A percentile compares a stretch with the other conserved stretches of the same genome.
Evolutionary conservation across 2,888 invertebrate genomes (phyloP).

Genomic region (Lasioglossum calceatum): DNA sequence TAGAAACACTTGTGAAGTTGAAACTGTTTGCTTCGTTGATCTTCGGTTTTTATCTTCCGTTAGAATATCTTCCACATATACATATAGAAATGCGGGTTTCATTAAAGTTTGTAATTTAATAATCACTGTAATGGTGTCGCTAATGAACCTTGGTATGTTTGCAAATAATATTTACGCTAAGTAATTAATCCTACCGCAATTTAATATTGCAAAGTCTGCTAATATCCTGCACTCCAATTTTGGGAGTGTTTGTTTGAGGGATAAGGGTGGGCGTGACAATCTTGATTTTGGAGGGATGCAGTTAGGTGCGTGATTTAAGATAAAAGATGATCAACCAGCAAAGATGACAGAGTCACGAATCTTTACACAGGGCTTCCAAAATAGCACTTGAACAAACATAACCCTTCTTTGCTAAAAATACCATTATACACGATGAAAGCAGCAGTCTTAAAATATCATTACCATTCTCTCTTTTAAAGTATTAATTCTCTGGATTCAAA

Average conservation of each 20-base stretch:
- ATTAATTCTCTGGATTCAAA: too few species aligned
- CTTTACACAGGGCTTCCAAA: neutral
- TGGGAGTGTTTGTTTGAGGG: neutral
- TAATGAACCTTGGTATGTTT: neutral
- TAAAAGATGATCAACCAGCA: neutral
- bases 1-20: neutral
- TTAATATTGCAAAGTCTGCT: neutral
- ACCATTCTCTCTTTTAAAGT: neutral
- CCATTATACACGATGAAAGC: neutral
- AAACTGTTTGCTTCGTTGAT: neutral
- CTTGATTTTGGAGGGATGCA: neutral
- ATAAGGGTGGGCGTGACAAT: neutral
- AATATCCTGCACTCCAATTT: constrained; percentile 9
- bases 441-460: neutral
- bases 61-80: neutral
- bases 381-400: neutral
- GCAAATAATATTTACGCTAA: neutral
- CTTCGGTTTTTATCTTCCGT: neutral
- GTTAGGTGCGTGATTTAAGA: neutral
- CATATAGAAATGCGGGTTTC: neutral
- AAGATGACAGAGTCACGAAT: neutral
- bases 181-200: neutral
- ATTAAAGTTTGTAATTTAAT: neutral
- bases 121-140: neutral
- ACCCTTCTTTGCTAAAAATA: neutral